These are phyloP conservation scores for Peromyscus melanophrys DNA, from an alignment of 2,797 vertebrate species.

Conservation along the genomic window DNA sequence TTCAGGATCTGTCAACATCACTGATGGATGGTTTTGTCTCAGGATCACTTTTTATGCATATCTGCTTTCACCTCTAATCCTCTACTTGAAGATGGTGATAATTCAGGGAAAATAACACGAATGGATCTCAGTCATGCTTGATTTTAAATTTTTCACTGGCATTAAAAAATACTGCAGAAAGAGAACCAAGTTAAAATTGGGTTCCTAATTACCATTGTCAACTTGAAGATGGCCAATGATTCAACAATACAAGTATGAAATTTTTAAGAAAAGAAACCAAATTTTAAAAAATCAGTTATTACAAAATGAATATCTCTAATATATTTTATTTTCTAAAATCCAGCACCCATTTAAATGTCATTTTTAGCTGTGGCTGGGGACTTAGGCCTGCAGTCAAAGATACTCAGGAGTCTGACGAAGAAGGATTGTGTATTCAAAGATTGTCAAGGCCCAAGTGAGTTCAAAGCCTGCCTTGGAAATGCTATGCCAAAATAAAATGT, in stretches of 20 bases:
- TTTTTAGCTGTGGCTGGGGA: neutral
- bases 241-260: neutral
- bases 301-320: neutral
- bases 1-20: slow-evolving; percentile 15
- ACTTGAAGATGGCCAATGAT: neutral
- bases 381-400: neutral
- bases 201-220: neutral
- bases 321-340: slow-evolving; percentile 41
- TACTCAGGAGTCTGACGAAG: neutral
- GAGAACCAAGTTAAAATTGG: neutral
- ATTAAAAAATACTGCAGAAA: neutral
- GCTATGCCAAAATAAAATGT: neutral
- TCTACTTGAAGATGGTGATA: slow-evolving; percentile 2
- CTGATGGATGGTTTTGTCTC: neutral
- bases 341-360: neutral
- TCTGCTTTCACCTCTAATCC: neutral
- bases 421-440: neutral
- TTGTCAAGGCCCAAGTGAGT: neutral
- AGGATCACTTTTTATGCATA: neutral
- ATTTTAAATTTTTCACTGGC: slow-evolving; percentile 22
- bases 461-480: neutral
- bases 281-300: neutral
- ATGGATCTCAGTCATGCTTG: neutral
- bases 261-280: neutral
- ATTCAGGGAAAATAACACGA: slow-evolving; percentile 2